Conservation (phyloP, 2,113 vertebrate species). For the Thymallus thymallus region DNA sequence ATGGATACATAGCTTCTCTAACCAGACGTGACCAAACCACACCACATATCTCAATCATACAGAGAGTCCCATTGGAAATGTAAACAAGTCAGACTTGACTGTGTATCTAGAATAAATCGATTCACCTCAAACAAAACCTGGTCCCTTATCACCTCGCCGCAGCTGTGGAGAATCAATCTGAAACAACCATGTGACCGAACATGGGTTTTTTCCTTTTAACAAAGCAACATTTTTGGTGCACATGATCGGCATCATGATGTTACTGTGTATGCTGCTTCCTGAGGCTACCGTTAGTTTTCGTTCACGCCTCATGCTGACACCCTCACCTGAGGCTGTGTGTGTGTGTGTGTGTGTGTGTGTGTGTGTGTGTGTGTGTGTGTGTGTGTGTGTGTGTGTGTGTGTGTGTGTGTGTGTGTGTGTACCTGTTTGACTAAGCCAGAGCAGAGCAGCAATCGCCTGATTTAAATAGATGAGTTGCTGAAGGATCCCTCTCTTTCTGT, state of each 20-base stretch:
- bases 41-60: not conserved
- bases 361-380: not conserved
- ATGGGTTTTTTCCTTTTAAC: constrained; percentile 23
- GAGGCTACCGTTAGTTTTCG: not conserved
- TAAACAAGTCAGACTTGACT: constrained; percentile 22
- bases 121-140: constrained; percentile 57
- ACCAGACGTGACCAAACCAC: no score
- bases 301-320: no score
- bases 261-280: not conserved
- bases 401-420: not conserved
- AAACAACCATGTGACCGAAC: constrained; percentile 26
- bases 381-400: no score
- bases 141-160: constrained; percentile 60
- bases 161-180: constrained; percentile 54
- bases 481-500: not conserved
- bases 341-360: not conserved
- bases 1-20: no score
- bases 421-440: not conserved
- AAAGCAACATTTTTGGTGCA: constrained; percentile 38
- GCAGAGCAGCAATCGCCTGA: constrained; percentile 19
- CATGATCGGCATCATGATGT: not conserved
- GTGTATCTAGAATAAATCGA: constrained; percentile 57
- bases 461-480: constrained; percentile 40
- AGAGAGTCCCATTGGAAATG: not conserved
- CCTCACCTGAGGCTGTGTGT: no score